Percentiles rank a stretch among this genome's conserved stretches.
Evolutionary conservation across 1,140 invertebrate genomes (phyloP).

Genomic region (Drosophila obscura): DNA sequence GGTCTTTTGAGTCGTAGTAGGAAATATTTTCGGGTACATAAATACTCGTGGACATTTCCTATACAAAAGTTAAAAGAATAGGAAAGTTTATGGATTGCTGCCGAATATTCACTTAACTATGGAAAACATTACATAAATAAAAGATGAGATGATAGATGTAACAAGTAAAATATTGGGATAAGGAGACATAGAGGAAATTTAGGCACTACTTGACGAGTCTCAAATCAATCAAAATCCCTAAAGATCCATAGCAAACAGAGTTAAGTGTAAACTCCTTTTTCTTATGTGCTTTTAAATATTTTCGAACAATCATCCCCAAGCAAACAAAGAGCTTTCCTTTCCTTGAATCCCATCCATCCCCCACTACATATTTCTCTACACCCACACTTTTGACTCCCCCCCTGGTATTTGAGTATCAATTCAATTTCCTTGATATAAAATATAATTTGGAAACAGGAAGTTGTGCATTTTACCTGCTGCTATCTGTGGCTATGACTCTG

Average conservation of each 20-base stretch:
- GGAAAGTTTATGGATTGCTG: too few species aligned
- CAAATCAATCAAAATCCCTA: too few species aligned
- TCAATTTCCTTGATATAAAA: slow-evolving; percentile 8
- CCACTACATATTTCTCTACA: neutral
- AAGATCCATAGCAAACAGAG: too few species aligned
- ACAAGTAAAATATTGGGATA: too few species aligned
- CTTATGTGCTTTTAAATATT: neutral
- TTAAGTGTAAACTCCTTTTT: too few species aligned
- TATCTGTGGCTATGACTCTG: slow-evolving; percentile 58
- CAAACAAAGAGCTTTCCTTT: slow-evolving; percentile 30
- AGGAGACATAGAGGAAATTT: too few species aligned
- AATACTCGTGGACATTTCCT: too few species aligned
- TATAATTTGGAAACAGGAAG: slow-evolving; percentile 11
- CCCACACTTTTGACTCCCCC: slow-evolving; percentile 21
- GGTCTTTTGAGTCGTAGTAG: neutral
- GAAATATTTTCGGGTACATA: neutral
- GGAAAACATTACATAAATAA: too few species aligned
- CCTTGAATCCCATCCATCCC: slow-evolving; percentile 12
- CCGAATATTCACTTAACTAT: too few species aligned
- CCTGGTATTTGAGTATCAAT: slow-evolving; percentile 1
- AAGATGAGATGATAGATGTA: too few species aligned
- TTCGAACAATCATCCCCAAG: slow-evolving; percentile 6
- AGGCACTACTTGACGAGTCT: too few species aligned
- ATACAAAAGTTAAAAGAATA: too few species aligned
- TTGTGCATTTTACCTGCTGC: slow-evolving; percentile 60